These are phyloP conservation scores for Aphrocallistes beatrix DNA, from an alignment of 37 sponge, comb jelly and placozoan genomes.

Conservation along the genomic window DNA sequence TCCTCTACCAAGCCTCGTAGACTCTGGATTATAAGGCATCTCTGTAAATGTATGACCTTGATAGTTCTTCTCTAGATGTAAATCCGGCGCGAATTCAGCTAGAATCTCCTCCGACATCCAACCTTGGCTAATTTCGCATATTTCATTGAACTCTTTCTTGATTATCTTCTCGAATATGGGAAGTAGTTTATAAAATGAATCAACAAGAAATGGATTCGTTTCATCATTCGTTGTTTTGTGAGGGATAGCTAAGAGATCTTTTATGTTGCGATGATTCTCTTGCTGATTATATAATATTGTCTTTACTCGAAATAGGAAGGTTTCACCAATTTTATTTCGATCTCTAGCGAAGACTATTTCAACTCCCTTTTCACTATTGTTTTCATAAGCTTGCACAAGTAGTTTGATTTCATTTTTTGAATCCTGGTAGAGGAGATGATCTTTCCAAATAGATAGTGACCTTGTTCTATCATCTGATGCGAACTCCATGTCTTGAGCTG, in stretches of 20 bases:
- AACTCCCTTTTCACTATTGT: neutral
- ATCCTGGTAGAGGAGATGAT: neutral
- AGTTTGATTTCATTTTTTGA: neutral
- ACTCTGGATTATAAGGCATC: neutral
- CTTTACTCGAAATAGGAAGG: neutral
- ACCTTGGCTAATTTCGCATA: neutral
- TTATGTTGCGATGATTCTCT: neutral
- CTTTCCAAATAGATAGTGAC: neutral
- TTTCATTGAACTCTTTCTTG: too few relatives aligned
- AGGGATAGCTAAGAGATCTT: neutral
- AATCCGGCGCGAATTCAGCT: neutral
- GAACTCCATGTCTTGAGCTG: neutral
- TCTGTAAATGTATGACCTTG: neutral
- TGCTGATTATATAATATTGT: neutral
- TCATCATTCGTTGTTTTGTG: neutral
- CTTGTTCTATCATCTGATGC: neutral
- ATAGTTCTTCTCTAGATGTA: neutral
- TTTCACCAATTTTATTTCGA: neutral
- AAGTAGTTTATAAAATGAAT: conserved; percentile 12
- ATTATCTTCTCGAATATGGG: too few relatives aligned
- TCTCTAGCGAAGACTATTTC: neutral
- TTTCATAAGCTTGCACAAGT: neutral
- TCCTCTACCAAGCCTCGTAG: neutral
- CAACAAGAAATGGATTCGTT: neutral
- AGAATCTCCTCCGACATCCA: neutral